Conservation (phyloP, 2,888 invertebrate genomes). For the Drosophila ustulata region DNA sequence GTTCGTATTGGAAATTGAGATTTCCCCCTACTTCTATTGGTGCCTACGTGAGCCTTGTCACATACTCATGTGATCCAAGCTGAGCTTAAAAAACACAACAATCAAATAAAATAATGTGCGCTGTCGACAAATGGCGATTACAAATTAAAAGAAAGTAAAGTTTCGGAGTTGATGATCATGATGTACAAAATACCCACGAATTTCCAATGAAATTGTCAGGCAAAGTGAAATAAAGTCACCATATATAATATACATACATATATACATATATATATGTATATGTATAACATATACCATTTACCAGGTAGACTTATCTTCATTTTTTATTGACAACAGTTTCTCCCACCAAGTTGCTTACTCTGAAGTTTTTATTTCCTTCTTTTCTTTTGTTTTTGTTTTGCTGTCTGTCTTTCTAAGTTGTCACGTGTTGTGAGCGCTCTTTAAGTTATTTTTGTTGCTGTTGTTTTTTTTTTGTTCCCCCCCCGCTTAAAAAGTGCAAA, state of each 20-base stretch:
- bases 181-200: conserved; percentile 6
- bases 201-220: conserved; percentile 22
- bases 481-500: conserved; percentile 40
- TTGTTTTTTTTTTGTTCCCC: conserved; percentile 13
- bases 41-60: conserved; percentile 50
- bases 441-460: conserved; percentile 16
- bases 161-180: conserved; percentile 5
- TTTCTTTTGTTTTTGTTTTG: background rate
- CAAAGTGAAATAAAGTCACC: conserved; percentile 11
- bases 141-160: conserved; percentile 51
- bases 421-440: conserved; percentile 44
- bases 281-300: background rate
- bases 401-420: conserved; percentile 28
- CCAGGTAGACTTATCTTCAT: conserved; percentile 1
- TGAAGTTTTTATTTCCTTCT: conserved; percentile 22
- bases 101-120: conserved; percentile 13
- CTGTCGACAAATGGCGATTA: conserved; percentile 29
- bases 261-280: no score
- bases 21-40: background rate
- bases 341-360: conserved; percentile 34
- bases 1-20: background rate
- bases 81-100: conserved; percentile 6
- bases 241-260: background rate
- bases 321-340: conserved; percentile 34
- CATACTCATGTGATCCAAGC: conserved; percentile 12